Evolutionary conservation across 2,888 invertebrate genomes (phyloP).

Genomic region (Exephanes ischioxanthus): DNA sequence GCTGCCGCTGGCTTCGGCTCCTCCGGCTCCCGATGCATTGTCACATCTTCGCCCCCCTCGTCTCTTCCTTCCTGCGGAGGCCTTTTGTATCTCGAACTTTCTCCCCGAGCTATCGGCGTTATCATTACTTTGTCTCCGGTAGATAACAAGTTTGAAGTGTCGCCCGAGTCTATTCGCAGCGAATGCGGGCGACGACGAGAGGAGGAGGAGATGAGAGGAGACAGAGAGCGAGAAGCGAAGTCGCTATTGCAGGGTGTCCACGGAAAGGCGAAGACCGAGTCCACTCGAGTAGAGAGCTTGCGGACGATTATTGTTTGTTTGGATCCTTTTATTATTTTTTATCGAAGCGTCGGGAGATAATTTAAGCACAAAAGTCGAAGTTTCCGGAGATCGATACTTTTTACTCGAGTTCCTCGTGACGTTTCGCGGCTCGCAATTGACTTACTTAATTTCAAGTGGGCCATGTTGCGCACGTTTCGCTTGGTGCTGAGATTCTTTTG

Average conservation of each 20-base stretch:
- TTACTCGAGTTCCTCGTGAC: not conserved
- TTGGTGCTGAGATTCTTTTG: too few species aligned
- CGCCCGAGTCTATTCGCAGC: slow-evolving; percentile 18
- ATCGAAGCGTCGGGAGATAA: not conserved
- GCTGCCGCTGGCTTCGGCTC: slow-evolving; percentile 36
- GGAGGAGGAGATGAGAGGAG: not conserved
- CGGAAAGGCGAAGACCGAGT: not conserved
- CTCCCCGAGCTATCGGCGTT: slow-evolving; percentile 37
- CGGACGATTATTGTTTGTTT: slow-evolving; percentile 14
- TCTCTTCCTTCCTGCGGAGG: not conserved
- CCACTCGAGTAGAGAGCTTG: slow-evolving; percentile 4
- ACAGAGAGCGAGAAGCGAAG: not conserved
- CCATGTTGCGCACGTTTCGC: too few species aligned
- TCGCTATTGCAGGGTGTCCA: too few species aligned
- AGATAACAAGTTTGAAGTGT: slow-evolving; percentile 55
- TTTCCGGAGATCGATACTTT: not conserved
- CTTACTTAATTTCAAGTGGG: not conserved
- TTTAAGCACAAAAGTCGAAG: not conserved
- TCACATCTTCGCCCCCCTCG: slow-evolving; percentile 49
- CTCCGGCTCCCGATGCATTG: slow-evolving; percentile 61
- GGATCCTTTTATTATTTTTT: slow-evolving; percentile 11
- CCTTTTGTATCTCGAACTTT: slow-evolving; percentile 17
- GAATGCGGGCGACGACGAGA: not conserved
- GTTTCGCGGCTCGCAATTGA: not conserved
- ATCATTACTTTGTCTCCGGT: slow-evolving; percentile 56